Evolutionary conservation across 2,888 invertebrate species (phyloP).

Genomic region (Aphidoletes aphidimyza): DNA sequence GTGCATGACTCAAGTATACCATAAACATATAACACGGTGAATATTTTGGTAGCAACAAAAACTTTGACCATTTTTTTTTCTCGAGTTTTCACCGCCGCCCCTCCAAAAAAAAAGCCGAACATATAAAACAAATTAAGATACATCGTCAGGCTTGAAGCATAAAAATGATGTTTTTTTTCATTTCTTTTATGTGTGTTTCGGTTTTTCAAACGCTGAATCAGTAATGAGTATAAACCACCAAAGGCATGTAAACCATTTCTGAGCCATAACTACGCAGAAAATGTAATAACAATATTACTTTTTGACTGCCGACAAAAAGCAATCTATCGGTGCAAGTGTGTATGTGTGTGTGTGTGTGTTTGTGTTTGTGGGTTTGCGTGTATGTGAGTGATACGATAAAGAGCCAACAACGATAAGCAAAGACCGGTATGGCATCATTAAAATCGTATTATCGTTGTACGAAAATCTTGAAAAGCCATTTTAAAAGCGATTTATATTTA

Average conservation of each 20-base stretch:
- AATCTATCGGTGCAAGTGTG: neutral
- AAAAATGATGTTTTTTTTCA: neutral
- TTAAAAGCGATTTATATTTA: constrained; percentile 53
- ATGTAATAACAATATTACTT: constrained; percentile 40
- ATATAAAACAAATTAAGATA: constrained; percentile 34
- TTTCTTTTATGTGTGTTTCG: too few relatives aligned
- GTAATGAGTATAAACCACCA: neutral
- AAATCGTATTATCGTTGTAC: constrained; percentile 22
- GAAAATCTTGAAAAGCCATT: constrained; percentile 45
- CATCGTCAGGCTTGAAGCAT: neutral
- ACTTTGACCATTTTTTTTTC: neutral
- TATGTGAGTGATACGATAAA: too few relatives aligned
- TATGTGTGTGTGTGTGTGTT: too few relatives aligned
- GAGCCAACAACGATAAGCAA: neutral
- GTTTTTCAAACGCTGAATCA: neutral
- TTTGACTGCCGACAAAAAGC: neutral
- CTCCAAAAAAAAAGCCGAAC: neutral
- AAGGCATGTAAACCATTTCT: constrained; percentile 24
- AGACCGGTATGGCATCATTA: constrained; percentile 9
- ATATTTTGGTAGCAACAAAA: neutral
- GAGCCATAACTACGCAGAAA: neutral
- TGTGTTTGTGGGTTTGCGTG: too few relatives aligned
- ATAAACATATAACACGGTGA: constrained; percentile 16
- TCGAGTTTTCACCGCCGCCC: neutral
- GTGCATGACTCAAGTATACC: neutral